These are phyloP conservation scores for Pectinophora gossypiella DNA, from an alignment of 1,140 invertebrate genomes.

Conservation along the genomic window DNA sequence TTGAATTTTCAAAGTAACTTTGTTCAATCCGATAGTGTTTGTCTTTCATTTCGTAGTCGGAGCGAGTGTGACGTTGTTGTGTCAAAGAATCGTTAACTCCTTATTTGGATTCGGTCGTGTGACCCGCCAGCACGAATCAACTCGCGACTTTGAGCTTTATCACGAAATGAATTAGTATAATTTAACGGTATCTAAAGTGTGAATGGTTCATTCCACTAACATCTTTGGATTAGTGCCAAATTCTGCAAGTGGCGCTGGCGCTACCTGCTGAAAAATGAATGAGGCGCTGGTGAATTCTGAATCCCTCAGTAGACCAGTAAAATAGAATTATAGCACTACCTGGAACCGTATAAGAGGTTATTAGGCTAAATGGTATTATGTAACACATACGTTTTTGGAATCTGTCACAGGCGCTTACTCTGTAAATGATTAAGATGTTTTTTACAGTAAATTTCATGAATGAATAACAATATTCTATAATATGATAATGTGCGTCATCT, in stretches of 20 bases:
- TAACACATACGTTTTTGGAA: too few relatives aligned
- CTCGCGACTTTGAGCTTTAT: too few relatives aligned
- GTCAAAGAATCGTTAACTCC: constrained; percentile 1
- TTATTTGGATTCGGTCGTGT: neutral
- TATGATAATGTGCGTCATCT: too few relatives aligned
- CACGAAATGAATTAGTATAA: constrained; percentile 3
- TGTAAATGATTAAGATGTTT: too few relatives aligned
- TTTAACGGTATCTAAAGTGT: neutral
- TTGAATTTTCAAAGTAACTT: constrained; percentile 5
- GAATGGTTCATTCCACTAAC: constrained; percentile 1
- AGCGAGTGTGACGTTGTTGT: neutral
- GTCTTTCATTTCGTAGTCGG: constrained; percentile 4
- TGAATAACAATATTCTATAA: too few relatives aligned
- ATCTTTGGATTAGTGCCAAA: constrained; percentile 4
- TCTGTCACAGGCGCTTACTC: too few relatives aligned
- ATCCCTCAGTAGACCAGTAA: neutral
- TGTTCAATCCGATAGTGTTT: constrained; percentile 5
- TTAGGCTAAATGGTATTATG: too few relatives aligned
- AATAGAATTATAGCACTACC: neutral
- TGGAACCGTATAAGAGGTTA: too few relatives aligned
- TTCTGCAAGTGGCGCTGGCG: neutral
- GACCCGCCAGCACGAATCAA: too few relatives aligned
- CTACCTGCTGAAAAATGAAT: constrained; percentile 1
- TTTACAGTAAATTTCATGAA: too few relatives aligned
- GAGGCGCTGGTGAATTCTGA: neutral